Base-by-base conservation (phyloP, 2,113 vertebrate species). In the Opisthocomus hoazin region DNA sequence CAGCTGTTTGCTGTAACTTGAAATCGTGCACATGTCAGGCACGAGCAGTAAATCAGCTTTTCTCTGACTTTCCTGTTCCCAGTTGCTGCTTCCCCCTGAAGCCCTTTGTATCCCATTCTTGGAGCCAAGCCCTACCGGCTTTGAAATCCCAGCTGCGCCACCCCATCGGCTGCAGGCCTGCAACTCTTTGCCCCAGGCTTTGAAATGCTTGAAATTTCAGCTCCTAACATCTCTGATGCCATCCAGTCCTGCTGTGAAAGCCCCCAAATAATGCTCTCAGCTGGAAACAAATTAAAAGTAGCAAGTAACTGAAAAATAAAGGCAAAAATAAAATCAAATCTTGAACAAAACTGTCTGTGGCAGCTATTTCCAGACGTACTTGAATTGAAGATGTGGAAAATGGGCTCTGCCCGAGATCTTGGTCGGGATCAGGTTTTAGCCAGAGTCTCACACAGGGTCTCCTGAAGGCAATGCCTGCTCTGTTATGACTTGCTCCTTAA, bases 1-100 rank as follows among this genome's bases (percentile, higher is more conserved):
- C 95, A 97, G 94, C 95, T 96, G 94, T 96, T 95, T 93, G 84
- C 74, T 84, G 53, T 82, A 94, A 89, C 69, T 82, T 91, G 87
- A 91, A 96, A 89, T 95, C 57, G 32, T 0, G 11, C 37, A 1
- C 45, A 11, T 91, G 84, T 89, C 0, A 0, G 74, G 73, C 66
- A 89, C 10, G 26, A 95, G 69, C 53, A 83, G 61, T 96, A 95
- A 93, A 96, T 97, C 77, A 96, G 16, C 69, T 94, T 93, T 84
- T 71, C 70, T 79, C n/a, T 57, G 48, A 82, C 37, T 95, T 96
- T 79, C 91, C 95, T 95, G 74, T 91, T 94, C 74, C 80, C 77
- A 84, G 81, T 91, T 89, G 84, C 77, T 48, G 27, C 84, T 96
- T 95, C 45, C 66, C 73, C 57, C 43, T 64, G 74, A 79, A 93